Base-by-base conservation (phyloP, 2,797 vertebrate species). In the Botia almorhae region DNA sequence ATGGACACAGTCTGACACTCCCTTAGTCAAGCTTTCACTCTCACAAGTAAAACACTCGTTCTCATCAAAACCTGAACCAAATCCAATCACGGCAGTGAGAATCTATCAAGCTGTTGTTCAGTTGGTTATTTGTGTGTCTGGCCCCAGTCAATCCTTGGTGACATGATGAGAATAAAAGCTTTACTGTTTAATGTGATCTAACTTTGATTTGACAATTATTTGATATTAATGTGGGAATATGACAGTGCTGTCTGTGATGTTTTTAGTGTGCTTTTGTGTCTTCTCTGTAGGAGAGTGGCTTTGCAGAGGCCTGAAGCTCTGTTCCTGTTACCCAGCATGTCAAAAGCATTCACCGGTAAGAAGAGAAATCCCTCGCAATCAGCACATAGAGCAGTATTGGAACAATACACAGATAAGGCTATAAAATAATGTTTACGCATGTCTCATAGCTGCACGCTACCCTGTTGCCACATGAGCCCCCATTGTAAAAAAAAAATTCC, bases 281-380 rank as follows among this genome's bases (percentile, higher is more conserved):
- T 76, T 83, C 60, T 65, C 78, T 91, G 69, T 88, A 96, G 95
- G 92, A 94, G 94, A 93, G 78, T 95, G 92, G 93, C 93, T 80
- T 86, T 95, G 81, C 93, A 91, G 89, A 88, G 90, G 89, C 93
- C 94, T 84, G 92, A 93, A 91, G 87, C 92, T 65, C 86, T 93
- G 85, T 89, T 93, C 84, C 93, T 92, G 68, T 90, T 91, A 65
- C 86, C 90, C 85, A 94, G 92, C 91, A 86, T 13, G 87, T 89
- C 89, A 89, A 87, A 94, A 87, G 88, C 90, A 90, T 91, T 93
- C 92, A 0, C 12, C 0, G 68, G 81, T 83, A 81, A 80, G 69
- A 33, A 60, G 29, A 43, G 2, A 13, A 61, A 70, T 46, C 29
- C 8, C 17, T 43, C 64, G 29, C 4, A 4, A 43, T 79, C n/a